phyloP scores from a whole-genome alignment of 2,888 invertebrate genomes.

The Colostygia pectinataria region DNA sequence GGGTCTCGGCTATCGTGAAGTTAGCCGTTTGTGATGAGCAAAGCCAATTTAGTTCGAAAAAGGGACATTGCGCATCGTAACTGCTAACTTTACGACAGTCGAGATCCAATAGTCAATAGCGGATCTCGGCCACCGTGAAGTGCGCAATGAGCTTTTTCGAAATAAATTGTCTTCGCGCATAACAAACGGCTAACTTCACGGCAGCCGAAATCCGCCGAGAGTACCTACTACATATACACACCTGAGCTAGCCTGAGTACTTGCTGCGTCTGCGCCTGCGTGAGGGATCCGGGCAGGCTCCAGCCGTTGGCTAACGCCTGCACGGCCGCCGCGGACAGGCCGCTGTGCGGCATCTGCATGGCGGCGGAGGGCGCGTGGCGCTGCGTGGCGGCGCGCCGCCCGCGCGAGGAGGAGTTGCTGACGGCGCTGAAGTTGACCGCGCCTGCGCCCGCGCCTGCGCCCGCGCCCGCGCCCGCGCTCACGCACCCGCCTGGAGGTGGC shows the following conservation, averaged over 20 bases:
- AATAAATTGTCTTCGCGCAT: no score
- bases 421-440: slow-evolving; percentile 49
- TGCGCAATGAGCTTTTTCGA: no score
- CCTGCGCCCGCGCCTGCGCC: slow-evolving; percentile 46
- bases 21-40: no score
- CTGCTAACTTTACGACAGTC: no score
- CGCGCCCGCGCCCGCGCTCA: slow-evolving; percentile 44
- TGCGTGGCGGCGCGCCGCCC: slow-evolving; percentile 59
- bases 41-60: no score
- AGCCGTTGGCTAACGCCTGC: slow-evolving; percentile 73
- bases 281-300: slow-evolving; percentile 61
- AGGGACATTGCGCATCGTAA: no score
- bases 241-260: slow-evolving; percentile 78
- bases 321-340: slow-evolving; percentile 71
- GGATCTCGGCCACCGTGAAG: no score
- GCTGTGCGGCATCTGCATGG: slow-evolving; percentile 70
- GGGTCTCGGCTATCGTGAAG: no score
- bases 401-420: slow-evolving; percentile 57
- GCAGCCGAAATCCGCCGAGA: no score
- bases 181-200: no score
- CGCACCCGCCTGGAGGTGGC: slow-evolving; percentile 82
- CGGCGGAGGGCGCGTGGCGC: slow-evolving; percentile 59
- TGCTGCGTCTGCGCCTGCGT: slow-evolving; percentile 79
- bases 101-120: no score
- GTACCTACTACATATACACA: no score